Conservation (phyloP, 2,888 invertebrate genomes). For the Tetragonisca angustula region DNA sequence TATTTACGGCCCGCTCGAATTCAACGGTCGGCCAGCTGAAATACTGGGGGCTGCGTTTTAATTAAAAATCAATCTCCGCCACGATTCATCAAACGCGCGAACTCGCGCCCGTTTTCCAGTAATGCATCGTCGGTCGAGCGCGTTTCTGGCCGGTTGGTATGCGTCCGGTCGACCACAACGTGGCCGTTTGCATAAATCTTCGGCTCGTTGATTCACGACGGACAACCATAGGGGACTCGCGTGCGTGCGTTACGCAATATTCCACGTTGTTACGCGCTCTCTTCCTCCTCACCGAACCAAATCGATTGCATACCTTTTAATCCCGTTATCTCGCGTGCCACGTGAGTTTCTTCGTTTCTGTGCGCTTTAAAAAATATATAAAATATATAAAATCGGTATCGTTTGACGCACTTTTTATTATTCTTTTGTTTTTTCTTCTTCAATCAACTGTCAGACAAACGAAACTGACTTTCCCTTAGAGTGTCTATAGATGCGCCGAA, state of each 20-base stretch:
- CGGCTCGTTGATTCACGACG: constrained; percentile 61
- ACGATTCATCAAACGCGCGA: constrained; percentile 43
- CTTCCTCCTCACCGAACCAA: constrained; percentile 23
- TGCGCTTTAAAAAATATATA: no score
- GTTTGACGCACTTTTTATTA: background rate
- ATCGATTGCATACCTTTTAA: constrained; percentile 61
- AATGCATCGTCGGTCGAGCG: constrained; percentile 48
- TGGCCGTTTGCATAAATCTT: constrained; percentile 66
- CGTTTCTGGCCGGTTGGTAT: constrained; percentile 41
- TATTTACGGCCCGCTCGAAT: constrained; percentile 32
- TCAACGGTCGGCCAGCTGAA: constrained; percentile 8
- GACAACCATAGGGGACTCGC: constrained; percentile 46
- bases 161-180: constrained; percentile 32
- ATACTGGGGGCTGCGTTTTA: constrained; percentile 24
- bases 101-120: constrained; percentile 28
- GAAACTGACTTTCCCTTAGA: background rate
- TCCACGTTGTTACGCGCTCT: constrained; percentile 25
- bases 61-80: constrained; percentile 53
- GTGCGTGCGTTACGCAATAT: constrained; percentile 58
- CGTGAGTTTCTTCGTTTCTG: background rate
- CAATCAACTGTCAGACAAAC: background rate
- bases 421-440: background rate
- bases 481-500: background rate
- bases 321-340: constrained; percentile 46
- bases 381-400: background rate